Percentiles rank a stretch among this genome's conserved stretches.
phyloP scores from a whole-genome alignment of 2,797 vertebrate genomes.

The Paguma larvata region DNA sequence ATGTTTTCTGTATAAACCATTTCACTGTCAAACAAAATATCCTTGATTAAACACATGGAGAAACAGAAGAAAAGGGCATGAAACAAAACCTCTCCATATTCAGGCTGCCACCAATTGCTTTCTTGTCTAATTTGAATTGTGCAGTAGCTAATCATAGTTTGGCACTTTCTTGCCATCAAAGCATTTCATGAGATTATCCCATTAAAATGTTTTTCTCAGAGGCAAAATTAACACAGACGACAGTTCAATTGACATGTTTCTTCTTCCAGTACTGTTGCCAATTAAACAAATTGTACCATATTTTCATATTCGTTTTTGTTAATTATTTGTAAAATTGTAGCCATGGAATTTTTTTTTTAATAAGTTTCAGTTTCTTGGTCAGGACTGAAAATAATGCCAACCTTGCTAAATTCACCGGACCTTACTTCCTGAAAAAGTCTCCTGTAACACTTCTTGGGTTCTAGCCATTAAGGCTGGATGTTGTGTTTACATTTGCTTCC shows the following conservation, averaged over 20 bases:
- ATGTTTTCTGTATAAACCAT: slow-evolving; percentile 47
- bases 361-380: not conserved
- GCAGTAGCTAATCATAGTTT: slow-evolving; percentile 26
- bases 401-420: not conserved
- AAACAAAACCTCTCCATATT: not conserved
- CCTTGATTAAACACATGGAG: slow-evolving; percentile 11
- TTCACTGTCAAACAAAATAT: not conserved
- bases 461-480: not conserved
- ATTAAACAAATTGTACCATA: slow-evolving; percentile 65
- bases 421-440: not conserved
- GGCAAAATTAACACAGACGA: slow-evolving; percentile 26
- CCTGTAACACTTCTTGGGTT: not conserved
- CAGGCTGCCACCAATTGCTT: not conserved
- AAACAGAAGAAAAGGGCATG: not conserved
- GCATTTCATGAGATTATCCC: slow-evolving; percentile 63
- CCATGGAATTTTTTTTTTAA: not conserved
- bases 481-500: not conserved
- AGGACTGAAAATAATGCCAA: not conserved
- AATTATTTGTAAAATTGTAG: slow-evolving; percentile 53
- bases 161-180: slow-evolving; percentile 61
- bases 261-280: not conserved
- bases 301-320: slow-evolving; percentile 52
- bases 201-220: slow-evolving; percentile 54
- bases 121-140: slow-evolving; percentile 50
- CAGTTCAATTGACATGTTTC: slow-evolving; percentile 40